Conservation (phyloP, 2,888 invertebrate genomes). For the Dynastes hyllus region DNA sequence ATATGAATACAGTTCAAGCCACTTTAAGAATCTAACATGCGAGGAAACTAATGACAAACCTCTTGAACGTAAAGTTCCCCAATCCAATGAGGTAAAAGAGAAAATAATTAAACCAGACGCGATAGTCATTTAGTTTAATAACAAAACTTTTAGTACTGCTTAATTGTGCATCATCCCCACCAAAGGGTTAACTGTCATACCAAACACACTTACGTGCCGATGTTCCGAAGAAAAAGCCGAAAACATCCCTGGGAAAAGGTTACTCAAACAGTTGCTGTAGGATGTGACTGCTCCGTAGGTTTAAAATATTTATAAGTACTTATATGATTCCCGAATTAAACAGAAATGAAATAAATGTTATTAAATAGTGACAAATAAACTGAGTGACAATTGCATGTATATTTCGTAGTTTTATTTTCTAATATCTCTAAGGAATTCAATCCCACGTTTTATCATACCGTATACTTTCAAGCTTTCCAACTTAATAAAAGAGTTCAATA, state of each 20-base stretch:
- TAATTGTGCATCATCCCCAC: slow-evolving; percentile 32
- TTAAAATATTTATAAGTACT: slow-evolving; percentile 53
- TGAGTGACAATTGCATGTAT: no score
- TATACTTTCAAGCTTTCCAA: no score
- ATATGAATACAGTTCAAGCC: slow-evolving; percentile 60
- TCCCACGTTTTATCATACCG: no score
- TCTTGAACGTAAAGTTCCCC: slow-evolving; percentile 16
- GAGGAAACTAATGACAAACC: slow-evolving; percentile 46
- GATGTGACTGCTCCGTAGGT: slow-evolving; percentile 60
- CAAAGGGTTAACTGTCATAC: slow-evolving; percentile 27
- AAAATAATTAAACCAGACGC: neutral
- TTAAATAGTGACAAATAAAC: no score
- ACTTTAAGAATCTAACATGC: slow-evolving; percentile 57
- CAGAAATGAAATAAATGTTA: neutral
- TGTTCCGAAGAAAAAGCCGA: slow-evolving; percentile 31
- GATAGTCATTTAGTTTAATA: neutral
- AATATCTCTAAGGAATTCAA: no score
- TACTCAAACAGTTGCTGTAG: slow-evolving; percentile 55
- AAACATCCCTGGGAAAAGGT: slow-evolving; percentile 51
- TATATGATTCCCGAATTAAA: neutral
- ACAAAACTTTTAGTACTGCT: slow-evolving; percentile 25
- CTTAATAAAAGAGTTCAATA: no score
- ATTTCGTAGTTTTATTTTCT: no score
- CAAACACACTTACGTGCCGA: slow-evolving; percentile 16
- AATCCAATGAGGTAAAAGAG: slow-evolving; percentile 14